phyloP scores from a whole-genome alignment of 2,797 vertebrate species.

The Artibeus lituratus region DNA sequence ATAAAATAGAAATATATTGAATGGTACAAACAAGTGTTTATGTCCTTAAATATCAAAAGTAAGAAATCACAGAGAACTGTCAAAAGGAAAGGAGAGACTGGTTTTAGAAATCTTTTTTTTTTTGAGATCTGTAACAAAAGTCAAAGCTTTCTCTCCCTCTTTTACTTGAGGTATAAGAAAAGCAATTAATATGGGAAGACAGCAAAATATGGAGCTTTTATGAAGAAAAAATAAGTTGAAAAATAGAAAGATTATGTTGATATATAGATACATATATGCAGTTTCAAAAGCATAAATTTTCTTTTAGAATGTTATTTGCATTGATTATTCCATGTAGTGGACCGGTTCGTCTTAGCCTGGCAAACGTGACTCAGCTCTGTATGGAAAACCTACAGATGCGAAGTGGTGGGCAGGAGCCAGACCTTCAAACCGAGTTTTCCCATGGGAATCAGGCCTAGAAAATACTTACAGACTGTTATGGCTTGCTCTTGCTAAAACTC shows the following conservation, averaged over 20 bases:
- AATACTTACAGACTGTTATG: too few species aligned
- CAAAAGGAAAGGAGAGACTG: neutral
- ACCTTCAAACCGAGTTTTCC: too few species aligned
- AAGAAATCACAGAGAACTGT: neutral
- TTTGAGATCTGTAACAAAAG: neutral
- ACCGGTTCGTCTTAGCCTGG: too few species aligned
- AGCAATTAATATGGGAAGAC: neutral
- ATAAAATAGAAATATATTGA: neutral
- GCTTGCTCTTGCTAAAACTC: too few species aligned
- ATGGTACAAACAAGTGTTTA: neutral
- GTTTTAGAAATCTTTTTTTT: slow-evolving; percentile 36
- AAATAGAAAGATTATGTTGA: neutral
- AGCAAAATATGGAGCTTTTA: neutral
- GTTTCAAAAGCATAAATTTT: neutral
- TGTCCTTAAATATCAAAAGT: neutral
- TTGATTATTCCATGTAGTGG: too few species aligned
- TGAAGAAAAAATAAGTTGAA: neutral
- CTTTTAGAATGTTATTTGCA: neutral
- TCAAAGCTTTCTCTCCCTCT: neutral
- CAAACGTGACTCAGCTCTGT: too few species aligned
- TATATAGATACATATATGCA: neutral
- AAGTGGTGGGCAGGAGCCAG: too few species aligned
- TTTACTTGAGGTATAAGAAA: neutral
- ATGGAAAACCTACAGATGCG: too few species aligned
- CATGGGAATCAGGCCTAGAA: too few species aligned